Base-by-base conservation (phyloP, 2,888 invertebrate species). In the Metopia argyrocephala region DNA sequence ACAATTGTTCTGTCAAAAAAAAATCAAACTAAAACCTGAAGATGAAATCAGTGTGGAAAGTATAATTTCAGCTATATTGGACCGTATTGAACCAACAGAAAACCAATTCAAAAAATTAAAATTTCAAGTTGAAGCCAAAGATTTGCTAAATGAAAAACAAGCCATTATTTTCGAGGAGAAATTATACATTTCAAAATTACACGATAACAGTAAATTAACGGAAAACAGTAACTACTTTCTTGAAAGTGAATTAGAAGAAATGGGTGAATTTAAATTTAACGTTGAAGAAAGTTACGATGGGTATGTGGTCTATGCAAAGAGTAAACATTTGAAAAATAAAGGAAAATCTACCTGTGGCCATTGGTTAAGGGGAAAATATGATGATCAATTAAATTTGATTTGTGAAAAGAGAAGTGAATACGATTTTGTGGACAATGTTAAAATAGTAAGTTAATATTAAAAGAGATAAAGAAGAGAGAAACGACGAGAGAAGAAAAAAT, bases 1-100 rank as follows among this genome's bases (percentile, higher is more conserved):
- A 23, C 57, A 70, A n/a, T 52, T 82, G 9, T 84, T 84, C n/a
- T 87, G 86, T 38, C 85, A 84, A 52, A 83, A 83, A 50, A 31
- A 70, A 61, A 85, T 85, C 0, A 75, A 84, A 50, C 46, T 88
- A 6, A 82, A 82, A 28, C 84, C 89, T 5, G 84, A 87, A 79
- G 88, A 88, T 81, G 89, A 88, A 82, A 89, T 88, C 57, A 88
- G 88, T 81, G 78, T 88, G 21, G 87, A 87, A 18, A 89, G 89
- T 70, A 87, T 88, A 18, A 85, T 89, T 4, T 89, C 89, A 0
- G 83, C 85, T 3, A 5, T 89, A 12, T 61, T 89, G 20, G 73
- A 85, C 20, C 82, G 82, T 3, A 84, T 89, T 18, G 87, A 86
- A 31, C 83, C 85, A 0, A 83, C 85, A 1, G 85, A 86, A 15